Conservation (phyloP, 1,140 invertebrate species). For the Mactra quadrangularis region DNA sequence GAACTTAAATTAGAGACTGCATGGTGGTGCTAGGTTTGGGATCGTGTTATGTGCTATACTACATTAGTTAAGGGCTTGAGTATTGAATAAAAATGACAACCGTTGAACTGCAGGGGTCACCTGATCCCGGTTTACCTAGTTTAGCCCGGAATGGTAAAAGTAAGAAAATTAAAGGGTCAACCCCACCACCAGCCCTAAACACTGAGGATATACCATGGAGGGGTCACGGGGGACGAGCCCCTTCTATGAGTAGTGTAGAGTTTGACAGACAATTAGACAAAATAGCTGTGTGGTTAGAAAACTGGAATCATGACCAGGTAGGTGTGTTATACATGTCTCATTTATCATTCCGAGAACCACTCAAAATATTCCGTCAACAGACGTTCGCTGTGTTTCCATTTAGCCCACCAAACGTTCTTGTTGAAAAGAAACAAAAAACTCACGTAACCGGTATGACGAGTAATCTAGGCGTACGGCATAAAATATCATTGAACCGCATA, state of each 20-base stretch:
- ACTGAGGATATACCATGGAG: slow-evolving; percentile 67
- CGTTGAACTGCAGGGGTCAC: slow-evolving; percentile 14
- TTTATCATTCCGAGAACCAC: no score
- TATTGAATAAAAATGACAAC: slow-evolving; percentile 29
- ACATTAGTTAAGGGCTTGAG: not conserved
- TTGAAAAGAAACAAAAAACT: no score
- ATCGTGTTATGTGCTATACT: no score
- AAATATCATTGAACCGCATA: no score
- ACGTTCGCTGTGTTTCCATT: no score
- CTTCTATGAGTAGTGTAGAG: slow-evolving; percentile 74
- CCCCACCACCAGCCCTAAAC: slow-evolving; percentile 40
- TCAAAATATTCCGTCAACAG: no score
- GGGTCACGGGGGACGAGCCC: slow-evolving; percentile 75
- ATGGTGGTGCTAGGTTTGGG: no score
- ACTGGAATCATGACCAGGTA: slow-evolving; percentile 79
- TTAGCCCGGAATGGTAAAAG: slow-evolving; percentile 12
- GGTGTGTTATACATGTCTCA: slow-evolving; percentile 20
- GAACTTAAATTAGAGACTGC: no score
- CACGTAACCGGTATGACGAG: no score
- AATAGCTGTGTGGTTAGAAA: slow-evolving; percentile 78
- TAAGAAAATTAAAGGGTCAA: slow-evolving; percentile 3
- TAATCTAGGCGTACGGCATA: no score
- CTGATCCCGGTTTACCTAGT: slow-evolving; percentile 37
- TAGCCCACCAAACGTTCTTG: no score
- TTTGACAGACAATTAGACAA: slow-evolving; percentile 81